These are phyloP conservation scores for Pollenia amentaria DNA, from an alignment of 2,888 invertebrate genomes.

Conservation along the genomic window DNA sequence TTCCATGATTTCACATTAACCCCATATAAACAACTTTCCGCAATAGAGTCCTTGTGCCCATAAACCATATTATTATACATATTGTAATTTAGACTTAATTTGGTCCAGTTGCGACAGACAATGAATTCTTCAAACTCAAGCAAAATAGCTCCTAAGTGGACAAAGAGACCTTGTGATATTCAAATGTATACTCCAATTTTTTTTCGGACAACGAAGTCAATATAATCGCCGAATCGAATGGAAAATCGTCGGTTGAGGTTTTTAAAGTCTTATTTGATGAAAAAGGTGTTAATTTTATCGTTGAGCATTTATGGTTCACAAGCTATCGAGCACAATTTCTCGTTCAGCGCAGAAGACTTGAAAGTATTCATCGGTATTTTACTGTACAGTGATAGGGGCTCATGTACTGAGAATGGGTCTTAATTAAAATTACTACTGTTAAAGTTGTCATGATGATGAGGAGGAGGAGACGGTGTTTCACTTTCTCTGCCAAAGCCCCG, in stretches of 20 bases:
- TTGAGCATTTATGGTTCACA: constrained; percentile 25
- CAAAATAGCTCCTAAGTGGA: constrained; percentile 21
- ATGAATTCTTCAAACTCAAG: constrained; percentile 8
- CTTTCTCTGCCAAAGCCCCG: too few species aligned
- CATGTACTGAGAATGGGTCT: too few species aligned
- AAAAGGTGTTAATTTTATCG: constrained; percentile 11
- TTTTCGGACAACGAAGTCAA: background rate
- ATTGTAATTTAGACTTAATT: too few species aligned
- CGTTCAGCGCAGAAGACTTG: constrained; percentile 28
- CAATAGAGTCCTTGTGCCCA: too few species aligned
- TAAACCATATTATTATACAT: too few species aligned
- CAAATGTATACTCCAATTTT: background rate
- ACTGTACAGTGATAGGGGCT: constrained; percentile 60
- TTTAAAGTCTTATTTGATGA: constrained; percentile 43
- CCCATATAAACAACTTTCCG: too few species aligned
- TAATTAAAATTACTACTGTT: too few species aligned
- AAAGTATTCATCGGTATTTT: constrained; percentile 62
- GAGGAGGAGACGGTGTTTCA: too few species aligned
- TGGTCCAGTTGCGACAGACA: constrained; percentile 24
- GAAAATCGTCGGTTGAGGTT: constrained; percentile 16
- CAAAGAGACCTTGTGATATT: constrained; percentile 14
- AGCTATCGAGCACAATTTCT: constrained; percentile 38
- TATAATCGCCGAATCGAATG: constrained; percentile 6
- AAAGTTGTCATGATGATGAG: too few species aligned
- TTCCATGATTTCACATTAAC: too few species aligned